Evolutionary conservation across 2,113 vertebrate genomes (phyloP).

Genomic region (Puntigrus tetrazona): DNA sequence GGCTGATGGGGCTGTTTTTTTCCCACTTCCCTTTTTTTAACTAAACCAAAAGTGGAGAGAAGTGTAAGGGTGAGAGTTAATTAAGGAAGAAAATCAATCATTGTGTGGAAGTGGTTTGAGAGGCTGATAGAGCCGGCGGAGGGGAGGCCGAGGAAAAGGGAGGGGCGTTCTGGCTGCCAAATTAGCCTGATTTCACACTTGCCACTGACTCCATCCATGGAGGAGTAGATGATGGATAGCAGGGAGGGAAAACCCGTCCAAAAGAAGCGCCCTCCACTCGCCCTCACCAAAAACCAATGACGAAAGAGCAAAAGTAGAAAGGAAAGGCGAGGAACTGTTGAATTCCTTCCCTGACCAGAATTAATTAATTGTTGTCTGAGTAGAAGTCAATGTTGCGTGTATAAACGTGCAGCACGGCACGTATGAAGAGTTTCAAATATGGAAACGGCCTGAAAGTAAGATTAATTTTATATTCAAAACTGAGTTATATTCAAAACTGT

Average conservation of each 20-base stretch:
- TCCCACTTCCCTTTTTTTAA: constrained; percentile 1
- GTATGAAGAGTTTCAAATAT: background rate
- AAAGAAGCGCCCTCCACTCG: constrained; percentile 63
- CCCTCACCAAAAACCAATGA: constrained; percentile 63
- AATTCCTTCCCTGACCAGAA: constrained; percentile 30
- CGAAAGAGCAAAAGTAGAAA: constrained; percentile 54
- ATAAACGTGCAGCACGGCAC: constrained; percentile 25
- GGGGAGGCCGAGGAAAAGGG: constrained; percentile 65
- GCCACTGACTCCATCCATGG: constrained; percentile 72
- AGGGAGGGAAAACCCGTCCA: constrained; percentile 64
- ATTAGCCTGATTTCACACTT: constrained; percentile 80
- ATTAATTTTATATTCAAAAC: background rate
- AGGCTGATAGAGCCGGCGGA: constrained; percentile 49
- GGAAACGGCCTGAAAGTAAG: background rate
- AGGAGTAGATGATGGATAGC: constrained; percentile 73
- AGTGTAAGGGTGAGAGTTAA: constrained; percentile 67
- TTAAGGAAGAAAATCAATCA: constrained; percentile 72
- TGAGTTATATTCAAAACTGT: too few species aligned
- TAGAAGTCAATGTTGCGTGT: constrained; percentile 11
- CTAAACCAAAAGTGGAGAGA: constrained; percentile 34
- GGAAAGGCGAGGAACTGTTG: constrained; percentile 36
- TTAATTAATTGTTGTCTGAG: constrained; percentile 22
- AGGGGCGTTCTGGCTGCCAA: constrained; percentile 67
- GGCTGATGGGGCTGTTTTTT: constrained; percentile 10
- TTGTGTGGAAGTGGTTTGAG: constrained; percentile 69